phyloP scores from a whole-genome alignment of 2,113 vertebrate genomes.

The Apaloderma vittatum region DNA sequence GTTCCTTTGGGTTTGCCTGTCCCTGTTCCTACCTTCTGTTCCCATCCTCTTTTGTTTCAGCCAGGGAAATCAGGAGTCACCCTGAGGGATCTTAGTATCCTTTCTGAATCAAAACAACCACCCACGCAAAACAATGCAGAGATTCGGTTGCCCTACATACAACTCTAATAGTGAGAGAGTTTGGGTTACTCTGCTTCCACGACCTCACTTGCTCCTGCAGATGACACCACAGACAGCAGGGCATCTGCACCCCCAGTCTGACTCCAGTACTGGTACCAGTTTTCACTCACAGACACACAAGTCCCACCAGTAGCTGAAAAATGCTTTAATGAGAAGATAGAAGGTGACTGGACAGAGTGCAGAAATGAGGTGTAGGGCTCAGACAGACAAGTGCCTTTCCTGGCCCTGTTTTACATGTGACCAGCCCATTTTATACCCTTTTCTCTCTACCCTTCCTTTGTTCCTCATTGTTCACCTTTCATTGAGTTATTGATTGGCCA shows the following conservation, averaged over 20 bases:
- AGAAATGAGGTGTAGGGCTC: background rate
- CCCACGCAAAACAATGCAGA: background rate
- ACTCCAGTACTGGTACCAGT: background rate
- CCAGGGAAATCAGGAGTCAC: background rate
- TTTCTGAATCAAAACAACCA: background rate
- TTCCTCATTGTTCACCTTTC: background rate
- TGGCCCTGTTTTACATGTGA: background rate
- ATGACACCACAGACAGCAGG: background rate
- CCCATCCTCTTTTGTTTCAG: background rate
- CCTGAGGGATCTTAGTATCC: background rate
- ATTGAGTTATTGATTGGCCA: background rate
- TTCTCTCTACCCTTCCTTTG: background rate
- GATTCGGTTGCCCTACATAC: too few species aligned
- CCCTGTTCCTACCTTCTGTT: background rate
- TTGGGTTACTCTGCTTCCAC: background rate
- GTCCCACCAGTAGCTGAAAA: background rate
- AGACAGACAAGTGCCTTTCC: background rate
- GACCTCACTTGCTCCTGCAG: background rate
- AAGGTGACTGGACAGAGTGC: background rate
- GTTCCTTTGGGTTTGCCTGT: background rate
- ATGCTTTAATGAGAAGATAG: background rate
- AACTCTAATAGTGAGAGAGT: too few species aligned
- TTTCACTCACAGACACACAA: background rate
- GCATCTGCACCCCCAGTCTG: background rate
- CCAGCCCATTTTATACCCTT: background rate